Evolutionary conservation across 2,113 vertebrate species (phyloP), one percentile per base, ranked within the genome.

Genomic region (Archocentrus centrarchus): DNA sequence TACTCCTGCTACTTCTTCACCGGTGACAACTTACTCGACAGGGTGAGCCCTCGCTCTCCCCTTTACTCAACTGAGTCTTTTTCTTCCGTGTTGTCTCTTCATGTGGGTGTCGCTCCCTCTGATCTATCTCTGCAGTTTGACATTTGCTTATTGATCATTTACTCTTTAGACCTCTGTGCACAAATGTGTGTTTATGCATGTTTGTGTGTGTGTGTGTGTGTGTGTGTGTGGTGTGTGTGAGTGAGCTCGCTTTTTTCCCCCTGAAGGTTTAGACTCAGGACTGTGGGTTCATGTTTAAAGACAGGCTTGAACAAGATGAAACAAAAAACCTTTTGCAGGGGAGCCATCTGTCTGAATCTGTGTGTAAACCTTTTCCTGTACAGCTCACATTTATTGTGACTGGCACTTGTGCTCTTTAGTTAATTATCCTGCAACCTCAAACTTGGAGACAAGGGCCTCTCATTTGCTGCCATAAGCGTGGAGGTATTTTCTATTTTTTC

Each of bases 31-130:
- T 85, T 86, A 20, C 44, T 83, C 37, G 91, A 77, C 94, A 95
- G 93, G 95, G 95, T 95, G 87, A 95, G 95, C 55, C 60, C 59
- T 50, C 13, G 7, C 53, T 58, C 68, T 47, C 7, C 35, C 37
- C 59, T n/a, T 27, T 64, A 15, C 55, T 86, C 58, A 89, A 13
- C 14, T 5, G 35, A n/a, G 73, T n/a, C 27, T 53, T 37, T 79
- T 53, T 64, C 73, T 80, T 83, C 68, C 7, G 7, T 85, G 60
- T 64, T 44, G 47, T 53, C 22, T 77, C 44, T 35, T 14, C 18
- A 11, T 73, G 9, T 6, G 59, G 22, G 50, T 61, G 32, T 63
- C 63, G 9, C 41, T 83, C 39, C 35, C n/a, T 27, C 8, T 64
- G 81, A 84, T 57, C 63, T 6, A 47, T 70, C 10, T 75, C 59